phyloP scores from a whole-genome alignment of 2,113 vertebrate species.

The Sclerurus mexicanus region DNA sequence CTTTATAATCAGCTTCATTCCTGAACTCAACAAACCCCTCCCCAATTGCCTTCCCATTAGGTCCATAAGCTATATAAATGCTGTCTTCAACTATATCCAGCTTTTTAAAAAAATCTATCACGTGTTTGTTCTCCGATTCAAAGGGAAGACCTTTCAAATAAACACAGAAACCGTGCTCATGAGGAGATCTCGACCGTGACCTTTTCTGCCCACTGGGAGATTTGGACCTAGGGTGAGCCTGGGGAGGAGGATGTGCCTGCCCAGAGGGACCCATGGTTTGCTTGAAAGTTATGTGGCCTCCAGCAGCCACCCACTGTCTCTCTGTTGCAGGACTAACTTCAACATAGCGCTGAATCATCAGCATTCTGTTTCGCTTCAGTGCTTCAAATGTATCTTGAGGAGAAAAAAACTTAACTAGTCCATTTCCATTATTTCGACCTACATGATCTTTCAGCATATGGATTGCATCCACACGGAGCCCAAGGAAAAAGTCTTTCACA shows the following conservation, averaged over 20 bases:
- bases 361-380: conserved; percentile 89
- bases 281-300: conserved; percentile 73
- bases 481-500: conserved; percentile 93
- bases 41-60: conserved; percentile 94
- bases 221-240: conserved; percentile 75
- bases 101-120: conserved; percentile 98
- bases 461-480: conserved; percentile 88
- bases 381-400: conserved; percentile 97
- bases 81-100: conserved; percentile 93
- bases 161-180: conserved; percentile 92
- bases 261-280: conserved; percentile 74
- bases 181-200: conserved; percentile 92
- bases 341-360: conserved; percentile 95
- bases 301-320: conserved; percentile 90
- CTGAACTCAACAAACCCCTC: conserved; percentile 97
- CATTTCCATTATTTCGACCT: conserved; percentile 90
- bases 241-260: conserved; percentile 75
- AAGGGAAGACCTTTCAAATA: conserved; percentile 97
- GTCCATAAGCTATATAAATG: conserved; percentile 95
- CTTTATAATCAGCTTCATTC: conserved; percentile 91
- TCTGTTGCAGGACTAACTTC: conserved; percentile 93
- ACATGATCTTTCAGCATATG: conserved; percentile 89
- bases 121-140: conserved; percentile 95
- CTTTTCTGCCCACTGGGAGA: conserved; percentile 82
- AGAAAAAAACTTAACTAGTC: conserved; percentile 92